Base-by-base conservation (phyloP, 2,797 vertebrate genomes). In the Sphaeramia orbicularis region DNA sequence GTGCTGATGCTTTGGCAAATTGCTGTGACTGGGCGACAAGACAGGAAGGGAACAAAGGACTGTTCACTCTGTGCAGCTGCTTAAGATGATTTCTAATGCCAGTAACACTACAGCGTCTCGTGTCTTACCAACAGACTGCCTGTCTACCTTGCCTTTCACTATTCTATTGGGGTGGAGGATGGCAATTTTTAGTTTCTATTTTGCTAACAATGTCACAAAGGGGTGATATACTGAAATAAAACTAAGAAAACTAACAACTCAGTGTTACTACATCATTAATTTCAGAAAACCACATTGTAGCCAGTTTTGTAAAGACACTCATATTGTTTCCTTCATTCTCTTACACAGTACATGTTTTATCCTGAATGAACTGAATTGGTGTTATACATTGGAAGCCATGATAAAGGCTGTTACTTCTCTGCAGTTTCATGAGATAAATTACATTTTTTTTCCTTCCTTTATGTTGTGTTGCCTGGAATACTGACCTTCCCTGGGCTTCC, bases 401-500 rank as follows among this genome's bases (percentile, higher is more conserved):
- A 67, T 56, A 64, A 30, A 35, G 52, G 73, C n/a, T 24, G 38
- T 13, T 58, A 66, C 69, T 71, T 76, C 82, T 64, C 74, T 83
- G 78, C 73, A 72, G 47, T 62, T 66, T 64, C 41, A 67, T 66
- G 24, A 27, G 45, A 50, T 52, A 27, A 55, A 48, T 76, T 73
- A 78, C 57, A 69, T 81, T 76, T 71, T 48, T 76, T 81, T 86
- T 83, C 76, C 77, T 84, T 82, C 81, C 81, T 89, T 86, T 51
- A 90, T 91, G 87, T 90, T 64, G 89, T 85, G 89, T 81, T 91
- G 90, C 85, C 90, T 90, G 87, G 89, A 89, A 91, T 91, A 91
- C 90, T 91, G 90, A 91, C 90, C 90, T 91, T 91, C 90, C 90
- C 90, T 91, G 89, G 90, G 89, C 86, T 91, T 90, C 83, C 90